A percentile compares a stretch with the other conserved stretches of the same genome.
These are phyloP conservation scores for Chaitophorus viminalis DNA, from an alignment of 2,888 invertebrate genomes.

Conservation along the genomic window DNA sequence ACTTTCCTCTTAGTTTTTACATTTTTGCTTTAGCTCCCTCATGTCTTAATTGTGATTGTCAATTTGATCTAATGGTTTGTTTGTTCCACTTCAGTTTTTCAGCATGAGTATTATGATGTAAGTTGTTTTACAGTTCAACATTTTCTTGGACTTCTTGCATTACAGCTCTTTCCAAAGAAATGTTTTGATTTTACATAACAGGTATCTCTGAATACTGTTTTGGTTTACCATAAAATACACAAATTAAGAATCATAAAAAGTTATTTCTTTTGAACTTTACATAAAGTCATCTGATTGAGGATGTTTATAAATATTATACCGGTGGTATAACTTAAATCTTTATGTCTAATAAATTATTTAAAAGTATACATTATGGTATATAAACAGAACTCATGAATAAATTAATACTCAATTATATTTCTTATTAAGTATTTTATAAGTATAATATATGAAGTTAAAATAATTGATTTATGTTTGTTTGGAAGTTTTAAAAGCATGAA, in stretches of 20 bases:
- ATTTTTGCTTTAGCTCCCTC: not conserved
- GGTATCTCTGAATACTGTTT: not conserved
- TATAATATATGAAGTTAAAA: not conserved
- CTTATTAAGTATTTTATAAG: not conserved
- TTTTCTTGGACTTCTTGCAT: not conserved
- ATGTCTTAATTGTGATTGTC: not conserved
- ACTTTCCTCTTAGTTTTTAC: not conserved
- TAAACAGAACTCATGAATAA: too few species aligned
- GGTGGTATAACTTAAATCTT: too few species aligned
- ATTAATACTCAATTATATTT: not conserved
- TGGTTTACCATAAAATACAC: not conserved
- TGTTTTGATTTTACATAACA: not conserved
- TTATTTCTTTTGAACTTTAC: too few species aligned
- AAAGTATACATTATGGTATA: too few species aligned
- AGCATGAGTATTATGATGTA: constrained; percentile 9
- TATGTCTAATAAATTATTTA: too few species aligned
- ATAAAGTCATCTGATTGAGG: too few species aligned
- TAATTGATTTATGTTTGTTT: not conserved
- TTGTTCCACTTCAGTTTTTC: not conserved
- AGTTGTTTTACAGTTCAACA: not conserved
- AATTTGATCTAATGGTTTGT: not conserved
- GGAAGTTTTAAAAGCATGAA: not conserved
- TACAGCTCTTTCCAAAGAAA: not conserved
- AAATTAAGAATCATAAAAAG: too few species aligned
- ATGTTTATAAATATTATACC: too few species aligned